Conservation (phyloP, 2,888 invertebrate genomes). For the Portevinia maculata region DNA sequence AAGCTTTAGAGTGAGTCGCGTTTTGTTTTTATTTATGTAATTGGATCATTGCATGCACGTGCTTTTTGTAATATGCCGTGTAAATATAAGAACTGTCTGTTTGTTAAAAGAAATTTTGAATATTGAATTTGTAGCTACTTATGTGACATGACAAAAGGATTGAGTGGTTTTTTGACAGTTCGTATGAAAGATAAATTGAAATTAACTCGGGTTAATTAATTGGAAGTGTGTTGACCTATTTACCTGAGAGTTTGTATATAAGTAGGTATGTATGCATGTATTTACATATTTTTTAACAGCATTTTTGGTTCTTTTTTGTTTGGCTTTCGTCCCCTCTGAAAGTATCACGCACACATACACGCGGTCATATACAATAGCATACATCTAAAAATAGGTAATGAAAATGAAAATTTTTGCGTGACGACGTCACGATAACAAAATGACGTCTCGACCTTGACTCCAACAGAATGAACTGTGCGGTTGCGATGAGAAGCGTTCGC, state of each 20-base stretch:
- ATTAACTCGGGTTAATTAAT: constrained; percentile 2
- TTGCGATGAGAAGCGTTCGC: constrained; percentile 75
- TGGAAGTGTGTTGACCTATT: constrained; percentile 60
- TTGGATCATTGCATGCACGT: constrained; percentile 67
- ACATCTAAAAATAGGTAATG: constrained; percentile 74
- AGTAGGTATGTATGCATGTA: neutral
- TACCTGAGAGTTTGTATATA: constrained; percentile 35
- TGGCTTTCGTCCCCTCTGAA: neutral
- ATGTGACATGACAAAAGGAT: neutral
- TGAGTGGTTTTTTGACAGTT: constrained; percentile 11
- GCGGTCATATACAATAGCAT: constrained; percentile 5
- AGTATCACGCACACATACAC: constrained; percentile 18
- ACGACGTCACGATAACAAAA: constrained; percentile 79
- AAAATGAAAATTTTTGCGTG: constrained; percentile 78
- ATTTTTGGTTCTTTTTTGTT: constrained; percentile 24
- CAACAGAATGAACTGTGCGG: constrained; percentile 82
- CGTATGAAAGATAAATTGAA: neutral
- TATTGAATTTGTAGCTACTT: too few species aligned
- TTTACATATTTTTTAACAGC: constrained; percentile 24
- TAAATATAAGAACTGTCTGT: constrained; percentile 18
- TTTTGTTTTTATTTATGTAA: constrained; percentile 53
- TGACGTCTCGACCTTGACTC: constrained; percentile 82
- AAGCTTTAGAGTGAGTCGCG: constrained; percentile 58
- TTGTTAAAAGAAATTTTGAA: neutral
- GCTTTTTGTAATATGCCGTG: constrained; percentile 47